Percentiles rank a stretch among this genome's conserved stretches.
Conservation (phyloP, 64 coral and sea anemone genomes). For the Pocillopora damicornis region DNA sequence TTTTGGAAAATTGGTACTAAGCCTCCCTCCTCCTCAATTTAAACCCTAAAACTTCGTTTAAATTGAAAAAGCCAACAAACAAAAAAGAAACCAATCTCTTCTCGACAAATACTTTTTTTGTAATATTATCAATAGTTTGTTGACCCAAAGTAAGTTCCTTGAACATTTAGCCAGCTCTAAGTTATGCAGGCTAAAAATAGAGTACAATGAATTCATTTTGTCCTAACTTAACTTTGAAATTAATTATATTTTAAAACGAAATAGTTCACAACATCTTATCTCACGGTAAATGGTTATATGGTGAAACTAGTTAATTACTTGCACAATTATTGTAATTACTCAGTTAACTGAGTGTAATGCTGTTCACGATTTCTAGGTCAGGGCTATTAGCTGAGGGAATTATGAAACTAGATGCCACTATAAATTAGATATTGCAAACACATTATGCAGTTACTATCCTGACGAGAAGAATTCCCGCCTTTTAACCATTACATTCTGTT, state of each 20-base stretch:
- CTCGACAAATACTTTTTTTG: no score
- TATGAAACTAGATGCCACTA: background rate
- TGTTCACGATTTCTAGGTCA: constrained; percentile 1
- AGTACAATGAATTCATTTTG: constrained; percentile 4
- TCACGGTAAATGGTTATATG: constrained; percentile 17
- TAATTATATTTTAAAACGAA: constrained; percentile 25
- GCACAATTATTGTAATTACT: background rate
- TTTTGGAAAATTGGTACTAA: no score
- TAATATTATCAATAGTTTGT: background rate
- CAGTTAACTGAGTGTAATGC: constrained; percentile 30
- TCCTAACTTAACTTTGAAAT: constrained; percentile 28
- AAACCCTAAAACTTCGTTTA: no score
- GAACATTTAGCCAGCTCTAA: constrained; percentile 4
- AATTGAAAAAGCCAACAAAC: no score
- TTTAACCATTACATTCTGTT: background rate
- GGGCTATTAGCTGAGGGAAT: background rate
- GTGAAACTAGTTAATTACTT: constrained; percentile 22
- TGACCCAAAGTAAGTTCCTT: background rate
- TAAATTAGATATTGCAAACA: background rate
- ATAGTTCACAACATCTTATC: constrained; percentile 27
- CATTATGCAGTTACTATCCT: background rate
- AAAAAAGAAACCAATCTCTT: no score
- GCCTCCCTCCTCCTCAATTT: no score
- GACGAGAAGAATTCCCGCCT: background rate
- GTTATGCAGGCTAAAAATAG: constrained; percentile 1